Evolutionary conservation across 2,888 invertebrate species (phyloP), one percentile per base, ranked within the genome.

Genomic region (Harmothoe impar): DNA sequence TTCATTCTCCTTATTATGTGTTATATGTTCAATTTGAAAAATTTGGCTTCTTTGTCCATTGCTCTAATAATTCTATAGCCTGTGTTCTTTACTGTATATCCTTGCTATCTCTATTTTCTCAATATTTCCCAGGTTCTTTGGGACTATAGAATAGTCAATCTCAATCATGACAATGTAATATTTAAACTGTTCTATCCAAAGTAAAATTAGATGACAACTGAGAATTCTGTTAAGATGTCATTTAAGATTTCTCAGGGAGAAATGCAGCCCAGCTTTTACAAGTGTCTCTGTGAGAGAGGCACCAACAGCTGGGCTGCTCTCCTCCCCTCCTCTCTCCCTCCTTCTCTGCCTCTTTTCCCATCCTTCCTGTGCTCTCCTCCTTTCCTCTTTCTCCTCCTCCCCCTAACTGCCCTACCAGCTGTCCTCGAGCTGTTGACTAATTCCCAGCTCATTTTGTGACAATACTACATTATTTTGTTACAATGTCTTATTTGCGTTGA

Each of bases 311-410:
- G 62, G n/a, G 62, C 90, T 89, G 31, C 91, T 93, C 92, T 93
- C 92, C 91, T 91, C 91, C 68, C 54, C 93, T 91, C 93, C 93
- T 92, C 93, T 93, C 90, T 91, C 93, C 90, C 93, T 89, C 91
- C 86, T 84, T 72, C n/a, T 93, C 84, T 92, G 93, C 91, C 92
- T 92, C 90, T 91, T 91, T 29, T 84, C 43, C 33, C 29, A 15
- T 77, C n/a, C 52, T 25, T 31, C 84, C 20, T 29, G 35, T 43
- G 5, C 43, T n/a, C 29, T 84, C 51, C 84, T 10, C 25, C 5
- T 10, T 17, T 29, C 43, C 51, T 33, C 43, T 23, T 25, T 52
- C 43, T 84, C 84, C 78, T 78, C 78, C 35, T 31, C 62, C 10
- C 10, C 62, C 62, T 62, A 62, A 23, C 62, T 62, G 7, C 72